Conservation (phyloP, 2,888 invertebrate genomes). For the Amorpha juglandis region DNA sequence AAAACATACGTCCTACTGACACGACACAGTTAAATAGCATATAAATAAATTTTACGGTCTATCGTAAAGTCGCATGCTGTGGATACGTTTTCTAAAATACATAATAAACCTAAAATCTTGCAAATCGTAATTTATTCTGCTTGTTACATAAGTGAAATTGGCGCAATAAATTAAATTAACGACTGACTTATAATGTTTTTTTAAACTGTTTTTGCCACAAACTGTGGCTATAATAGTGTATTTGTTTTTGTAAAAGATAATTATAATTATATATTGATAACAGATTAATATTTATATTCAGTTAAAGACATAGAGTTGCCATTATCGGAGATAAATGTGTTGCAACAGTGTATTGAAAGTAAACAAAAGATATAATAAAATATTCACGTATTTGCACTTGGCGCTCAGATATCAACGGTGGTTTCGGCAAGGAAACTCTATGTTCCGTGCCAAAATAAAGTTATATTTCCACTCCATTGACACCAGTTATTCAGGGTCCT, state of each 20-base stretch:
- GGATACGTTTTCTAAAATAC: slow-evolving; percentile 39
- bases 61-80: slow-evolving; percentile 48
- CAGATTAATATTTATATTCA: slow-evolving; percentile 2
- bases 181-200: slow-evolving; percentile 6
- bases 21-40: slow-evolving; percentile 29
- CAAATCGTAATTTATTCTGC: slow-evolving; percentile 41
- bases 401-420: slow-evolving; percentile 54
- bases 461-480: slow-evolving; percentile 73
- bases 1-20: background rate
- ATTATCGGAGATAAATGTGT: slow-evolving; percentile 6
- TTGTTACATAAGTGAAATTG: slow-evolving; percentile 37
- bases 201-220: background rate
- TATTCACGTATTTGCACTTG: slow-evolving; percentile 60
- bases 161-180: slow-evolving; percentile 39
- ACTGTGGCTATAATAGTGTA: background rate
- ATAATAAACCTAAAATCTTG: slow-evolving; percentile 41
- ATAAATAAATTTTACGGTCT: slow-evolving; percentile 50
- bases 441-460: slow-evolving; percentile 71
- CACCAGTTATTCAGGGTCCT: slow-evolving; percentile 66
- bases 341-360: slow-evolving; percentile 30
- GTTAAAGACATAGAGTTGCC: background rate
- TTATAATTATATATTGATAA: too few species aligned
- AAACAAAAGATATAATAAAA: slow-evolving; percentile 34
- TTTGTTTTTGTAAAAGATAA: too few species aligned
- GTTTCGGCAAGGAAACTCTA: slow-evolving; percentile 55